Evolutionary conservation across 2,113 vertebrate genomes (phyloP), one percentile per base, ranked within the genome.

Genomic region (Erythrolamprus reginae): DNA sequence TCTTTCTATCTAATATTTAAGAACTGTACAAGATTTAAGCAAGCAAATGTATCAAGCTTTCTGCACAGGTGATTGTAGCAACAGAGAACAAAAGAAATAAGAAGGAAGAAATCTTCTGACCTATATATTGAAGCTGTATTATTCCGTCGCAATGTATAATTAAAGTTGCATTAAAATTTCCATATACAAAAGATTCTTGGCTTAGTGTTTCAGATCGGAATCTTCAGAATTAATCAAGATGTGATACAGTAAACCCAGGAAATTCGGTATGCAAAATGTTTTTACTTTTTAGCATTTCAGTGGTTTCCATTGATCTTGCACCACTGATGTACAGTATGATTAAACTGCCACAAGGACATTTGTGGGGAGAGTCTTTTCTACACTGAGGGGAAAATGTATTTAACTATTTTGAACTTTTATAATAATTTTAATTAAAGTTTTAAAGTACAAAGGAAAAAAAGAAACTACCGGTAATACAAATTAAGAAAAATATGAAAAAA

Each of bases 141-240:
- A 89, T 1, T 48, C 88, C 92, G 19, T 82, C 0, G 33, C 56
- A 93, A 38, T 26, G 92, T 94, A 65, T 84, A 89, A 95, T 94
- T 94, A 90, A 93, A 82, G 1, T 5, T 42, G 1, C 19, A 86
- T 58, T 87, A 82, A 5, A 93, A 84, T 86, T 95, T 93, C 95
- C 91, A 87, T 51, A 28, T 88, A 12, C 42, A 93, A 92, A 7
- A 26, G 33, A 7, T 9, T 85, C 47, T 24, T 61, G 65, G 24
- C 6, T 77, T 65, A 65, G n/a, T 38, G n/a, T 77, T 77, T 38
- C 65, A 77, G 1, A 77, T 19, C 19, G 6, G n/a, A 38, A 77
- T 77, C 65, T 77, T 77, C 65, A 38, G 65, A 77, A 38, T 77
- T 77, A 77, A 15, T 19, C 65, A 77, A 77, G 65, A 77, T 8